Evolutionary conservation across 2,888 invertebrate genomes (phyloP), one percentile per base, ranked within the genome.

Genomic region (Sinopyrophorus schimmeli): DNA sequence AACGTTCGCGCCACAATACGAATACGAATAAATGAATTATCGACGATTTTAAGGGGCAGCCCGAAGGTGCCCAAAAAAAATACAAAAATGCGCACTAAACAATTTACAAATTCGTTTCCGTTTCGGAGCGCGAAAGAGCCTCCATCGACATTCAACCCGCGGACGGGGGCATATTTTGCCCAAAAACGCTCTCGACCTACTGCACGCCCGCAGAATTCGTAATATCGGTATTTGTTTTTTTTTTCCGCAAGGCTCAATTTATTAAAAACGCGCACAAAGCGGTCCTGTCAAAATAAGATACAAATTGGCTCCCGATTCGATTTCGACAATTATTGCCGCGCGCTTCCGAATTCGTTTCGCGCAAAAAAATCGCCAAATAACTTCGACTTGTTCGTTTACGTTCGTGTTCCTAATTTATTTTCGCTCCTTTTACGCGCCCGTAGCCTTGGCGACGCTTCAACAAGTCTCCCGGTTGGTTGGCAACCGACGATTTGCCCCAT

Each of bases 281-380:
- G 24, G 31, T 41, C n/a, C 31, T 41, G 31, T 34, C 42, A 43
- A 43, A 43, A 32, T n/a, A 18, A 26, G 34, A 27, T 43, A 34
- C 42, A 43, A 43, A 43, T 43, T 43, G 27, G n/a, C 12, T 11
- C 32, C 27, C 31, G 41, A 41, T 41, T 41, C 23, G 41, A 24
- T 39, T 28, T 20, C 39, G 20, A 39, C 28, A 20, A 39, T 18
- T 28, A 39, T 28, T 39, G n/a, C n/a, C n/a, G n/a, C n/a, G n/a
- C n/a, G n/a, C n/a, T n/a, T n/a, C n/a, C n/a, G n/a, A n/a, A n/a
- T n/a, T n/a, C n/a, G n/a, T 38, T 21, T 27, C 38, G 24, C 15
- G 17, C 38, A n/a, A n/a, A n/a, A n/a, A n/a, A n/a, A n/a, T n/a
- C 32, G 32, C 32, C 18, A 32, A 32, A 32, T 32, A 18, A 23